These are phyloP conservation scores for Cyaniris semiargus DNA, from an alignment of 2,888 invertebrate species.

Conservation along the genomic window DNA sequence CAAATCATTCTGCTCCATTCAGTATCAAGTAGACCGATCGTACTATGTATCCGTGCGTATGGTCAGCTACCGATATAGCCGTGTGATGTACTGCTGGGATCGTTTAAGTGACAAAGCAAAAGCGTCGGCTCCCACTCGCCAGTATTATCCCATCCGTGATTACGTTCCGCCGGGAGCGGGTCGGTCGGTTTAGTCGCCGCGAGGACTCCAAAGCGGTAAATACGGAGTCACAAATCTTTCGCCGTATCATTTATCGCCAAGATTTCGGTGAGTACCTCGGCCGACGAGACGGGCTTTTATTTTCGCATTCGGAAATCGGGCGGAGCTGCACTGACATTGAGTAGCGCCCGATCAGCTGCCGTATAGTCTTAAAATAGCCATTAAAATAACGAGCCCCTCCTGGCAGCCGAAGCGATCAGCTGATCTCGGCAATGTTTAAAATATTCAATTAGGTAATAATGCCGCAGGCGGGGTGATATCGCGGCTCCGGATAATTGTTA, in stretches of 20 bases:
- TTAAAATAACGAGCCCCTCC: constrained; percentile 74
- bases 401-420: constrained; percentile 75
- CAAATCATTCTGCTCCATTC: constrained; percentile 55
- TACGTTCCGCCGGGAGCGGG: constrained; percentile 73
- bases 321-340: constrained; percentile 69
- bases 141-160: constrained; percentile 78
- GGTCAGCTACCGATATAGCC: constrained; percentile 62
- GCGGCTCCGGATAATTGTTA: constrained; percentile 53
- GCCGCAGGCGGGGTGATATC: constrained; percentile 50
- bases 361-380: constrained; percentile 76
- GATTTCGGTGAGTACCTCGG: constrained; percentile 71
- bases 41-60: constrained; percentile 68
- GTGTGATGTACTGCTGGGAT: constrained; percentile 69
- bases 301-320: constrained; percentile 41
- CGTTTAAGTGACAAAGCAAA: constrained; percentile 76
- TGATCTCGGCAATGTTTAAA: constrained; percentile 70
- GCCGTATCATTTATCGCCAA: constrained; percentile 77
- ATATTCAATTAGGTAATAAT: constrained; percentile 70
- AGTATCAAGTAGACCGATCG: constrained; percentile 53
- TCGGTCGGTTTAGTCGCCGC: constrained; percentile 72
- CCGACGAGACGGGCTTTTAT: constrained; percentile 38
- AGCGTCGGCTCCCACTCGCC: constrained; percentile 69
- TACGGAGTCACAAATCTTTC: constrained; percentile 77
- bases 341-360: constrained; percentile 71
- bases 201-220: constrained; percentile 78